These are phyloP conservation scores for Mixornis gularis DNA, from an alignment of 2,113 vertebrate genomes.

Conservation along the genomic window DNA sequence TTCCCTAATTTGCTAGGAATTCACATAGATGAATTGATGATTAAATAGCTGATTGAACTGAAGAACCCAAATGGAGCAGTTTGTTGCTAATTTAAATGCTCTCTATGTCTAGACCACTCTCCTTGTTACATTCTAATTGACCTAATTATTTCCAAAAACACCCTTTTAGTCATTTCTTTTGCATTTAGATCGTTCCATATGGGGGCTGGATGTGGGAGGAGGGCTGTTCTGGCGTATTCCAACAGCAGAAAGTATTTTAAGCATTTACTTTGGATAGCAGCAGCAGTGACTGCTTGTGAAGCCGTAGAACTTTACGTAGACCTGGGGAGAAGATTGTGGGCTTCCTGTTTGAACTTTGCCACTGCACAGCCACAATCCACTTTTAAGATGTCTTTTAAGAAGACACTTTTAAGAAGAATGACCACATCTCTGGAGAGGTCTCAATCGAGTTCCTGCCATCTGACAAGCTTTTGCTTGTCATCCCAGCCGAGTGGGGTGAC, in stretches of 20 bases:
- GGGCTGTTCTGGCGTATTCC: slow-evolving; percentile 7
- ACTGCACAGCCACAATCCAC: not conserved
- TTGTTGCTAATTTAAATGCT: slow-evolving; percentile 55
- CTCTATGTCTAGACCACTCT: slow-evolving; percentile 51
- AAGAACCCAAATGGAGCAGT: slow-evolving; percentile 45
- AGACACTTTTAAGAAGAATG: not conserved
- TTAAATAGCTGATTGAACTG: slow-evolving; percentile 52
- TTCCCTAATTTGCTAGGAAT: slow-evolving; percentile 56
- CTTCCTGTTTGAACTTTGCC: not conserved
- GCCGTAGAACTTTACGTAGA: not conserved
- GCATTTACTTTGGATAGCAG: not conserved
- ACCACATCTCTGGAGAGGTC: not conserved
- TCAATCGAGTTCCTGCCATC: not conserved
- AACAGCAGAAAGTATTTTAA: slow-evolving; percentile 28
- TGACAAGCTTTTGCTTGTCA: not conserved
- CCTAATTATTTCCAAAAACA: slow-evolving; percentile 57
- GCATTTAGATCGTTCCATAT: not conserved
- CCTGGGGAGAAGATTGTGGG: not conserved
- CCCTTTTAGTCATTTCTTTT: slow-evolving; percentile 39
- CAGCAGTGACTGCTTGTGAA: not conserved
- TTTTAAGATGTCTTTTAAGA: not conserved
- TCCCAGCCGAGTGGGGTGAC: not conserved
- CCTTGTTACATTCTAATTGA: slow-evolving; percentile 63
- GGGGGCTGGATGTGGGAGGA: slow-evolving; percentile 26
- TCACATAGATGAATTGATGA: slow-evolving; percentile 46